Conservation (phyloP, 1,140 invertebrate species). For the Rhyacophila brunnea region DNA sequence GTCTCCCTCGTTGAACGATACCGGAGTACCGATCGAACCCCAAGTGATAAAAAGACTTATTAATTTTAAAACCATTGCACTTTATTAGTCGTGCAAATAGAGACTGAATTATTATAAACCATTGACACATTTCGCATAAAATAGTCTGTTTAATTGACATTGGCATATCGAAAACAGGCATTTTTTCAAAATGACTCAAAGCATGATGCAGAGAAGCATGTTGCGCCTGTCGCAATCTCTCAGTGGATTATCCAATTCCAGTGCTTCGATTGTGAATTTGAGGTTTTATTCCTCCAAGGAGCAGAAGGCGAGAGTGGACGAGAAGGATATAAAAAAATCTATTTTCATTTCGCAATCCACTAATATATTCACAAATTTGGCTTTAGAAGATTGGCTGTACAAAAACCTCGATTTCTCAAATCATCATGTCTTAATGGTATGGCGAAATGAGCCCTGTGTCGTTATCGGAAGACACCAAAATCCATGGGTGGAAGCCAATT, state of each 20-base stretch:
- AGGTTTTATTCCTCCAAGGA: conserved; percentile 2
- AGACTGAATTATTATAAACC: conserved; percentile 26
- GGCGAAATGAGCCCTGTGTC: conserved; percentile 89
- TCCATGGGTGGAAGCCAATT: conserved; percentile 89
- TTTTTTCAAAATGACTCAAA: conserved; percentile 43
- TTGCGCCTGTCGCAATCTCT: conserved; percentile 43
- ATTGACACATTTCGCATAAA: conserved; percentile 33
- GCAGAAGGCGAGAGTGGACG: conserved; percentile 35
- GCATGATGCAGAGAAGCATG: conserved; percentile 47
- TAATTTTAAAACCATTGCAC: conserved; percentile 7
- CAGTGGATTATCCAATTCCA: conserved; percentile 43
- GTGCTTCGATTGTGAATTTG: conserved; percentile 29
- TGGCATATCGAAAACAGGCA: background rate
- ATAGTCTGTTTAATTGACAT: conserved; percentile 4
- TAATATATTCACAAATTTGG: conserved; percentile 88
- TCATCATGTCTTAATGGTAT: conserved; percentile 83
- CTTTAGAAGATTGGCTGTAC: conserved; percentile 94
- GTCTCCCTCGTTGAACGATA: conserved; percentile 38
- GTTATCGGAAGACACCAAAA: conserved; percentile 97
- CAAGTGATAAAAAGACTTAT: conserved; percentile 26
- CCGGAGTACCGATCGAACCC: conserved; percentile 8
- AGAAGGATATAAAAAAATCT: conserved; percentile 68
- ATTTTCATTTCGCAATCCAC: conserved; percentile 90
- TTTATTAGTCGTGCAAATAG: conserved; percentile 2
- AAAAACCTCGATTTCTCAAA: conserved; percentile 77